Evolutionary conservation across 2,113 vertebrate species (phyloP).

Genomic region (Nesoenas mayeri): DNA sequence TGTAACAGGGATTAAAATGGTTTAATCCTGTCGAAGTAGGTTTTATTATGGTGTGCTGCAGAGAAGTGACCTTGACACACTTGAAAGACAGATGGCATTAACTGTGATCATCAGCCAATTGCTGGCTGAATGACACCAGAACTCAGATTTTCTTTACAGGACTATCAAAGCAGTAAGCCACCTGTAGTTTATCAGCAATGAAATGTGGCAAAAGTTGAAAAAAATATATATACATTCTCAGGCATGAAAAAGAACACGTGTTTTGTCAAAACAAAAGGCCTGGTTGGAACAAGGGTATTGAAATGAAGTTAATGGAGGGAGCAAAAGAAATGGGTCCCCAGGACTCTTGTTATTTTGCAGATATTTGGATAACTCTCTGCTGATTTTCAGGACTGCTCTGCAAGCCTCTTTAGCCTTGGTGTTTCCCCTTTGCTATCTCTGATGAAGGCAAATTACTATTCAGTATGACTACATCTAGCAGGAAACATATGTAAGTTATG

Average conservation of each 20-base stretch:
- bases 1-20: not conserved
- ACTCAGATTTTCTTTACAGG: not conserved
- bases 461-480: not conserved
- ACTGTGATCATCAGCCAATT: not conserved
- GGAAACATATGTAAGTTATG: not conserved
- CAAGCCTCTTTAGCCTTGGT: not conserved
- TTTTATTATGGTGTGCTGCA: not conserved
- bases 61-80: not conserved
- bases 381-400: not conserved
- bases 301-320: not conserved
- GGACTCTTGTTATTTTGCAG: not conserved
- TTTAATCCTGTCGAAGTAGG: not conserved
- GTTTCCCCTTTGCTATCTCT: not conserved
- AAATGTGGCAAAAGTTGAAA: not conserved
- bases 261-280: not conserved
- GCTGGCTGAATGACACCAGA: not conserved
- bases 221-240: not conserved
- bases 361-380: not conserved
- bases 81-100: not conserved
- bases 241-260: fast-evolving
- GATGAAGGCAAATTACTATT: not conserved
- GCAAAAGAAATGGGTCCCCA: not conserved
- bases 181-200: not conserved
- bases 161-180: not conserved
- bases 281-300: not conserved